These are phyloP conservation scores for Tipula helvola DNA, from an alignment of 2,888 invertebrate genomes.

Conservation along the genomic window DNA sequence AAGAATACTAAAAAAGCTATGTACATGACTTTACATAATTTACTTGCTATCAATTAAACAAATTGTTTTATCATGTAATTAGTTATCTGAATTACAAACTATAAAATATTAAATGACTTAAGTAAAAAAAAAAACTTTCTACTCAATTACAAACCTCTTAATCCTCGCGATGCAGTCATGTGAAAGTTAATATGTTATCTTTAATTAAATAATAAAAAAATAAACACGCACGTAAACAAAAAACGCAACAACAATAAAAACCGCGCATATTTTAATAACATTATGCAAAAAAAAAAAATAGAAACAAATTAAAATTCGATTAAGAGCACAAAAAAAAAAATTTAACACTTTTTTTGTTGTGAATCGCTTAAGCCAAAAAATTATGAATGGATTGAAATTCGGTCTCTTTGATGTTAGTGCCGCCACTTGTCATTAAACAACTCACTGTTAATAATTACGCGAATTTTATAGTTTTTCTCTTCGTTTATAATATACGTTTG, in stretches of 20 bases:
- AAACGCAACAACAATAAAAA: background rate
- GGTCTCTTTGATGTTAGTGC: background rate
- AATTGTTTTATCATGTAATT: background rate
- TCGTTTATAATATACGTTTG: background rate
- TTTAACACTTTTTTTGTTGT: background rate
- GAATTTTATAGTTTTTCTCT: background rate
- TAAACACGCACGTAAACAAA: background rate
- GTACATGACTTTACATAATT: too few species aligned
- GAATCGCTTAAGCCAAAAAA: background rate
- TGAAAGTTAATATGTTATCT: background rate
- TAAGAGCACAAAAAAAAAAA: background rate
- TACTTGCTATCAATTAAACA: background rate
- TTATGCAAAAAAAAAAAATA: background rate
- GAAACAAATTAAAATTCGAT: background rate
- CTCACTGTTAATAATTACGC: background rate
- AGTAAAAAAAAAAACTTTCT: background rate
- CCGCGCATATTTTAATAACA: background rate
- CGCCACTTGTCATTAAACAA: background rate
- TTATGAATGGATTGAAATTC: background rate
- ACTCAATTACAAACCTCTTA: background rate
- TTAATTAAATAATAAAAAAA: background rate
- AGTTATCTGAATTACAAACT: background rate
- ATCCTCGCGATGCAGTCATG: background rate
- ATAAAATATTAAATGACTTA: background rate
- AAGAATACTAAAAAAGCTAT: too few species aligned